Base-by-base conservation (phyloP, 2,797 vertebrate genomes). In the Apogon hyalosoma region DNA sequence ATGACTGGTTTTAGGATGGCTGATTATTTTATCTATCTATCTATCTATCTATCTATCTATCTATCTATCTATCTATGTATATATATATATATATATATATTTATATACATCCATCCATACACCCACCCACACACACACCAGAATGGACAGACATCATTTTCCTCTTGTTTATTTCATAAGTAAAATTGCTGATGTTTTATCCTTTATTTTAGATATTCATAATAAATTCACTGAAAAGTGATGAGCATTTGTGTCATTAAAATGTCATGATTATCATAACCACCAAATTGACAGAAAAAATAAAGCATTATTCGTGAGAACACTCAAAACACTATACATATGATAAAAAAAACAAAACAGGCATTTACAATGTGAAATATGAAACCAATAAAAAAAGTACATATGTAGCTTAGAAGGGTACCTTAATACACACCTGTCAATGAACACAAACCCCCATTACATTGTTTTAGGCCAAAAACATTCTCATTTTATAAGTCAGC, bases 121-220 rank as follows among this genome's bases (percentile, higher is more conserved):
- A n/a, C n/a, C n/a, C n/a, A 39, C 41, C 43, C 12, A 16, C n/a
- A 18, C 7, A 11, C 21, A 58, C 28, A 58, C 10, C 33, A 36
- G 7, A 36, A 10, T 36, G 33, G 3, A 36, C 15, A 65, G 12
- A 53, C 46, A 42, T 5, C n/a, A 6, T 8, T 4, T 15, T 11
- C 42, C 54, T 46, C 42, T 41, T 58, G 33, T 62, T 65, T 53
- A 24, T 19, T 57, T 77, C 21, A 69, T 42, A 63, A 67, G 31
- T 51, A 62, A 77, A 72, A 63, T 14, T 19, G 15, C 12, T 45
- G 24, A 24, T 33, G 16, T 76, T 79, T 77, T 21, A 74, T 57
- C 15, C 50, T 92, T 93, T 93, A 93, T 92, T 93, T 74, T 77
- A 86, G 80, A 82, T 82, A 82, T 66, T 76, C 54, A 86, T 88